A percentile compares a stretch with the other conserved stretches of the same genome.
These are phyloP conservation scores for Tachystola acroxantha DNA, from an alignment of 2,888 invertebrate genomes.

Conservation along the genomic window DNA sequence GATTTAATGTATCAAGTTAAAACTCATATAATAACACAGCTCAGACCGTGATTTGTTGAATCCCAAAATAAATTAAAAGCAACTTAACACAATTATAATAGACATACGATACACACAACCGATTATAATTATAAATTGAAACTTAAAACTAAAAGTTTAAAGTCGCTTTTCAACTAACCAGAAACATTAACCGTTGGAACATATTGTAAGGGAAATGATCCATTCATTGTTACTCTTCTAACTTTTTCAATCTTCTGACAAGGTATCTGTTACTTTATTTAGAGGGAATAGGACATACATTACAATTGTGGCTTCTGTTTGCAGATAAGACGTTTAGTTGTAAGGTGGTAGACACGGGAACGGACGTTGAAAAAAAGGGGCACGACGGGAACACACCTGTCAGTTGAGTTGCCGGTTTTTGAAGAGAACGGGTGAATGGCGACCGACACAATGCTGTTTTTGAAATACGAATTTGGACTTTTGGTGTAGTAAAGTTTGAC, in stretches of 20 bases:
- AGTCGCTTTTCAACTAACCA: slow-evolving; percentile 34
- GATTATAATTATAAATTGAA: slow-evolving; percentile 22
- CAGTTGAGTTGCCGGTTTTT: slow-evolving; percentile 75
- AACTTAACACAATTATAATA: slow-evolving; percentile 45
- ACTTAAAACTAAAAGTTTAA: slow-evolving; percentile 26
- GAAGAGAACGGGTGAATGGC: slow-evolving; percentile 70
- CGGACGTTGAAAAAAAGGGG: slow-evolving; percentile 76
- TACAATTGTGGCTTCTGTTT: slow-evolving; percentile 13
- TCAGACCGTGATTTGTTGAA: slow-evolving; percentile 40
- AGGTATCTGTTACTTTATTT: slow-evolving; percentile 28
- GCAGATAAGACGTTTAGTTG: slow-evolving; percentile 30
- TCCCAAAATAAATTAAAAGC: slow-evolving; percentile 59
- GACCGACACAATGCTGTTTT: slow-evolving; percentile 52
- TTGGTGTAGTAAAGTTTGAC: too few species aligned
- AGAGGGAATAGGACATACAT: slow-evolving; percentile 13
- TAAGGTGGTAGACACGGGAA: slow-evolving; percentile 44
- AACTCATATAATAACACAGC: slow-evolving; percentile 29
- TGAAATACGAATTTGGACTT: slow-evolving; percentile 45
- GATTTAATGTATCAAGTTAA: slow-evolving; percentile 10
- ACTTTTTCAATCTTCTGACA: slow-evolving; percentile 28
- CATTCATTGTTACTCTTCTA: slow-evolving; percentile 71
- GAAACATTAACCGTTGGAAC: slow-evolving; percentile 62
- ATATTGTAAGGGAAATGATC: slow-evolving; percentile 71
- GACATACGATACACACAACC: slow-evolving; percentile 28
- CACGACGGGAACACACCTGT: slow-evolving; percentile 77